Evolutionary conservation across 1,140 invertebrate species (phyloP).

Genomic region (Diorhabda elongata): DNA sequence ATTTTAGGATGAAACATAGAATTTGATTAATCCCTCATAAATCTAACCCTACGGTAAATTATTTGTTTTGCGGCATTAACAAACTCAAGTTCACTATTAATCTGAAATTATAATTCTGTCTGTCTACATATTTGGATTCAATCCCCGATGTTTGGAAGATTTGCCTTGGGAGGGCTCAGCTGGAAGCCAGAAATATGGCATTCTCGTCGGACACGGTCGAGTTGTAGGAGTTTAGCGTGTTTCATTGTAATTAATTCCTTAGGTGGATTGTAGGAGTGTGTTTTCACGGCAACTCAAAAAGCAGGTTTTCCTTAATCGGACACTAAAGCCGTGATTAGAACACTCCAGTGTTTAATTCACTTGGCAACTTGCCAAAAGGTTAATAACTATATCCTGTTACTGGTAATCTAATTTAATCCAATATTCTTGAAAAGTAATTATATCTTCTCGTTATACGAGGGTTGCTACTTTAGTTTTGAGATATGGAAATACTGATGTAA

Average conservation of each 20-base stretch:
- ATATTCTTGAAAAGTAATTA: no score
- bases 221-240: neutral
- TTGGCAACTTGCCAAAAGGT: neutral
- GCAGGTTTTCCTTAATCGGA: neutral
- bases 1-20: no score
- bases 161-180: neutral
- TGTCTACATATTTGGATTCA: no score
- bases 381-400: neutral
- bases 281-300: conserved; percentile 5
- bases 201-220: neutral
- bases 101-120: no score
- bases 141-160: no score
- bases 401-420: neutral
- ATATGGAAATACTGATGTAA: no score
- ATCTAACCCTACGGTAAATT: no score
- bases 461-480: no score
- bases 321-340: conserved; percentile 2
- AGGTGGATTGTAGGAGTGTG: conserved; percentile 10
- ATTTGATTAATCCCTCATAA: no score
- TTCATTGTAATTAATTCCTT: conserved; percentile 11
- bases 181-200: neutral
- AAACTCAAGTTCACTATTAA: no score
- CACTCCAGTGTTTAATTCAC: neutral
- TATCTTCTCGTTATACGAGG: no score
- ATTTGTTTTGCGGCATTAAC: no score